A percentile compares a stretch with the other conserved stretches of the same genome.
Evolutionary conservation across 2,888 invertebrate genomes (phyloP).

Genomic region (Tupiocoris notatus): DNA sequence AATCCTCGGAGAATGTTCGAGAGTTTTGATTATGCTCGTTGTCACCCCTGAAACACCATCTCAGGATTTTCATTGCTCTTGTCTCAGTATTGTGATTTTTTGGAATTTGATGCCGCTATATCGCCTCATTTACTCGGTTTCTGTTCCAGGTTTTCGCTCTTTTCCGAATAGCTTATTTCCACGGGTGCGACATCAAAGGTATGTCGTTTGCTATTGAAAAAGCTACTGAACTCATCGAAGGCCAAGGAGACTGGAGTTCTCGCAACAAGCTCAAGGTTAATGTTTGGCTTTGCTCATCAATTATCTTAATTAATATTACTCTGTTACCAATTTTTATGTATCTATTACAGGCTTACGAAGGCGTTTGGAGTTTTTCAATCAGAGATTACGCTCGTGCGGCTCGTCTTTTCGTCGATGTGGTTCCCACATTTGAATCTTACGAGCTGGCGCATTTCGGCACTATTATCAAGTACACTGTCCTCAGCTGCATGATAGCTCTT

Average conservation of each 20-base stretch:
- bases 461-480: conserved; percentile 61
- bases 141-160: conserved; percentile 55
- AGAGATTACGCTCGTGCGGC: conserved; percentile 96
- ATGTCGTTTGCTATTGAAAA: conserved; percentile 61
- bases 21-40: background rate
- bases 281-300: too few relatives aligned
- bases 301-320: too few relatives aligned
- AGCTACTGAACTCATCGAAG: conserved; percentile 64
- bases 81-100: too few relatives aligned
- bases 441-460: conserved; percentile 97
- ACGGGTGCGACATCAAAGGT: conserved; percentile 59
- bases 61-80: too few relatives aligned
- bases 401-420: conserved; percentile 92
- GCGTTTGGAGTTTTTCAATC: conserved; percentile 92
- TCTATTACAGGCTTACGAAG: conserved; percentile 81
- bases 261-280: conserved; percentile 84
- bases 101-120: too few relatives aligned
- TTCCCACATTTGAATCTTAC: conserved; percentile 98
- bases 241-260: conserved; percentile 94
- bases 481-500: conserved; percentile 61
- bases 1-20: too few relatives aligned
- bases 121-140: too few relatives aligned
- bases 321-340: too few relatives aligned
- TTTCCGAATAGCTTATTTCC: conserved; percentile 62
- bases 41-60: too few relatives aligned